Evolutionary conservation across 1,140 invertebrate species (phyloP).

Genomic region (Gonatopus flavifemur): DNA sequence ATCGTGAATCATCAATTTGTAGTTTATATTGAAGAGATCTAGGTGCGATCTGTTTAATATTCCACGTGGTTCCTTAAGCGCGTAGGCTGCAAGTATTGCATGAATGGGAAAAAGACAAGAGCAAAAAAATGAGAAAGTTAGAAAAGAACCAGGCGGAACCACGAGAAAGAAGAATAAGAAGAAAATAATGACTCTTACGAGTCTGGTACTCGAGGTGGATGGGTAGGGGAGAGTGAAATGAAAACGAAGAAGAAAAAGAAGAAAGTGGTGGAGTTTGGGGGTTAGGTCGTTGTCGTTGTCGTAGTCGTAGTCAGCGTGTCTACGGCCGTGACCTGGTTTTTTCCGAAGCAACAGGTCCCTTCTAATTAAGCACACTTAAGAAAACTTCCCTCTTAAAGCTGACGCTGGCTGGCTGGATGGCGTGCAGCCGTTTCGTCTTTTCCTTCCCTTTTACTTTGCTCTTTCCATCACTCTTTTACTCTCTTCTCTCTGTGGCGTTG

Average conservation of each 20-base stretch:
- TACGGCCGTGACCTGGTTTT: conserved; percentile 59
- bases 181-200: conserved; percentile 59
- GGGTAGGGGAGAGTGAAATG: conserved; percentile 32
- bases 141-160: conserved; percentile 10
- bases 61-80: no score
- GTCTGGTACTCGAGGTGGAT: conserved; percentile 38
- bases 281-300: conserved; percentile 18
- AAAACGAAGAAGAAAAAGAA: conserved; percentile 18
- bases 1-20: no score
- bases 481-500: conserved; percentile 26
- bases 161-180: conserved; percentile 37
- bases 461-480: conserved; percentile 4
- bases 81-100: no score
- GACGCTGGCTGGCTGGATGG: conserved; percentile 43
- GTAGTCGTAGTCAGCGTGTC: conserved; percentile 34
- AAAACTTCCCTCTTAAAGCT: conserved; percentile 61
- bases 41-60: conserved; percentile 40
- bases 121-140: neutral
- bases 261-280: conserved; percentile 7
- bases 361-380: conserved; percentile 63
- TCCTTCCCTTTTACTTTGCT: conserved; percentile 25
- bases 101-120: conserved; percentile 4
- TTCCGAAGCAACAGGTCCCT: conserved; percentile 60
- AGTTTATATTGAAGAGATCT: no score
- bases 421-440: conserved; percentile 14